Conservation (phyloP, 2,113 vertebrate genomes). For the Gasterosteus aculeatus region DNA sequence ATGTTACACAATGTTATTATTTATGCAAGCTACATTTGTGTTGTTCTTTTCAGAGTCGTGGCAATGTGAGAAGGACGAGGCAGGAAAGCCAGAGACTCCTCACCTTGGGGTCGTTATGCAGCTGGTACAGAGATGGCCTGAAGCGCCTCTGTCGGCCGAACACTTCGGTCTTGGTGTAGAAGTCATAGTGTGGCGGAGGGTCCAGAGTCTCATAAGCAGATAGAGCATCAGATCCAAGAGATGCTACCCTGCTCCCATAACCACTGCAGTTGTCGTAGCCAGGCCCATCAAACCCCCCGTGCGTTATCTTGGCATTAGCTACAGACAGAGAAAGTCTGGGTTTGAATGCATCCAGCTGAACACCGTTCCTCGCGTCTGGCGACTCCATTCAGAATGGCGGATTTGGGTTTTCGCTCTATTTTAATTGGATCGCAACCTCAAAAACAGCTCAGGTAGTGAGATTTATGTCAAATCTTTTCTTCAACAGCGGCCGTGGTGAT, state of each 20-base stretch:
- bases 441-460: not conserved
- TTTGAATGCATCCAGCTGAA: constrained; percentile 31
- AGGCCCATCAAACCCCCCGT: constrained; percentile 21
- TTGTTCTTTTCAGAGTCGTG: not conserved
- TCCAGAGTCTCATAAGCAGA: constrained; percentile 91
- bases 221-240: constrained; percentile 75
- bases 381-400: constrained; percentile 59
- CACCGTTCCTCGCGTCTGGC: constrained; percentile 11
- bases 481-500: not conserved
- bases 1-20: not conserved
- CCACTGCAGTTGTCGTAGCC: constrained; percentile 24
- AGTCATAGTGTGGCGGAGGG: constrained; percentile 88
- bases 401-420: not conserved
- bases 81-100: constrained; percentile 12
- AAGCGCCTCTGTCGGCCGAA: constrained; percentile 75
- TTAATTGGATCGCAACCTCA: not conserved
- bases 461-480: not conserved
- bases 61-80: not conserved
- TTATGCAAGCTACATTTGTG: not conserved
- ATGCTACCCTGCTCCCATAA: constrained; percentile 60
- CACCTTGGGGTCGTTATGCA: constrained; percentile 90
- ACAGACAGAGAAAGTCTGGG: constrained; percentile 4
- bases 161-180: constrained; percentile 88
- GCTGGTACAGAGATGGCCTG: constrained; percentile 90
- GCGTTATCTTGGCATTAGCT: constrained; percentile 7